Base-by-base conservation (phyloP, 2,888 invertebrate species). In the Torymus tubicola region DNA sequence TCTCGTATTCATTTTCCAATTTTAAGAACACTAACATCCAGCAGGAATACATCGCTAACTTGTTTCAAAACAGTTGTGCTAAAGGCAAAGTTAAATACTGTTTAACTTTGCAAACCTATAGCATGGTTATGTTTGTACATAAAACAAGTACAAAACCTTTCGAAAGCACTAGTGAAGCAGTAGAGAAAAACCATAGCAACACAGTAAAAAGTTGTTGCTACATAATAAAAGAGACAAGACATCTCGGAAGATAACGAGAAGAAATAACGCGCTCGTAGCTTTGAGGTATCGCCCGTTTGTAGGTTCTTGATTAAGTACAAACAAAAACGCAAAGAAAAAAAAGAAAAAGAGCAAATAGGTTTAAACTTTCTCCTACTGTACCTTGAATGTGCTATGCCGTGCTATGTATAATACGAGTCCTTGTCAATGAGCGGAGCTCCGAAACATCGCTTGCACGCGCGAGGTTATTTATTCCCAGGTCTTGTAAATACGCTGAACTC, bases 51-150 rank as follows among this genome's bases (percentile, higher is more conserved):
- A 31, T 24, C 31, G 5, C 3, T 31, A 31, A 31, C 31, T 31
- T 24, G 3, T 73, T 57, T 10, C 50, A 31, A 55, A 61, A 55
- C 69, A 61, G 70, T n/a, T 57, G 14, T 55, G 63, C 68, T 68
- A 69, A 52, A 12, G 42, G 42, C 71, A 81, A 73, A 58, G 61
- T 76, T 61, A 61, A 76, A 71, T 55, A 14, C 2, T 8, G 13
- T 64, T 75, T 42, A 80, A 76, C 61, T 80, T 80, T 71, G 64
- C 65, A 80, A 75, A 71, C 57, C 12, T 60, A 70, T 78, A 64
- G n/a, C 57, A 64, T 42, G 13, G 64, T 31, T 31, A 4, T 31
- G 10, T 16, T 13, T n/a, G 21, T 71, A 31, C 2, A 16, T 65
- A 16, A 13, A 16, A 71, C n/a, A 24, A 13, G 70, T 78, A 63